Percentiles rank a stretch among this genome's conserved stretches.
Conservation (phyloP, 2,113 vertebrate genomes). For the Cisticola juncidis region DNA sequence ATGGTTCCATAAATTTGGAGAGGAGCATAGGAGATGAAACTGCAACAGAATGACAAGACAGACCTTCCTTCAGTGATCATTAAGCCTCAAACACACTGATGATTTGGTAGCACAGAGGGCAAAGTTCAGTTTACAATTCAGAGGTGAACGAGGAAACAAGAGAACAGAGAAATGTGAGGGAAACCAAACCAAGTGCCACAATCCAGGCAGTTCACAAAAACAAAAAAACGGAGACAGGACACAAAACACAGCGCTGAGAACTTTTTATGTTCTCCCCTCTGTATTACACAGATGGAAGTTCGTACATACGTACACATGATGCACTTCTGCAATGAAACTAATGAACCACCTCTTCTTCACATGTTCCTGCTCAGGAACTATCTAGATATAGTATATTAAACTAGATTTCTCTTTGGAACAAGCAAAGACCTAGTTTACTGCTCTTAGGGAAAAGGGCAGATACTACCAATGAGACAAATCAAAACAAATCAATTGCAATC, state of each 20-base stretch:
- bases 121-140: background rate
- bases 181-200: background rate
- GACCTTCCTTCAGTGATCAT: background rate
- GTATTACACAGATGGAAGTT: background rate
- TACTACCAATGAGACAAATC: background rate
- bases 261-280: background rate
- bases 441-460: background rate
- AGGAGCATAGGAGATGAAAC: background rate
- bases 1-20: background rate
- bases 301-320: fast-evolving
- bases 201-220: background rate
- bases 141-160: background rate
- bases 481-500: background rate
- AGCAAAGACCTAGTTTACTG: background rate
- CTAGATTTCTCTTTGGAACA: background rate
- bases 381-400: background rate
- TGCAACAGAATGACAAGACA: background rate
- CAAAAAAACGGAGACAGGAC: background rate
- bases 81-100: background rate
- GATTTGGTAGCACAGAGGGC: background rate
- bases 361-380: background rate
- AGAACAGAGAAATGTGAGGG: background rate
- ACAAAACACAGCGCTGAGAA: background rate
- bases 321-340: background rate
- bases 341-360: background rate